These are phyloP conservation scores for Python bivittatus DNA, from an alignment of 2,113 vertebrate genomes.

Conservation along the genomic window DNA sequence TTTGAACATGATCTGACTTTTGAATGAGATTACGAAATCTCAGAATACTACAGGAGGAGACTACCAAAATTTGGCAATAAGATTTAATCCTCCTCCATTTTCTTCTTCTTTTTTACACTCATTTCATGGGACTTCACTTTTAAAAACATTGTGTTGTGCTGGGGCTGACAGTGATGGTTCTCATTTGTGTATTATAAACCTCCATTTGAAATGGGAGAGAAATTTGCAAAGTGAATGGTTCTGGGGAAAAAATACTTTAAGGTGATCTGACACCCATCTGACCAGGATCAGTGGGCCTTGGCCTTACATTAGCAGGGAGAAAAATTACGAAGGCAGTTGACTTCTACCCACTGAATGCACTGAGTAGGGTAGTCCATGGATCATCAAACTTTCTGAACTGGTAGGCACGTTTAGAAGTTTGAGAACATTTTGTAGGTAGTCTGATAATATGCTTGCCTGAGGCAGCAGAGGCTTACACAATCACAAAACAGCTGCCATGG, in stretches of 20 bases:
- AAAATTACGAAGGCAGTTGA: not conserved
- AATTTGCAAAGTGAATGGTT: not conserved
- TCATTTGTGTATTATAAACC: not conserved
- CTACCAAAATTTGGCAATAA: not conserved
- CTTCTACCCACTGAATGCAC: not conserved
- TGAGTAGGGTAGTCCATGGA: not conserved
- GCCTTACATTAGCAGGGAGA: not conserved
- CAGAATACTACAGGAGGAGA: not conserved
- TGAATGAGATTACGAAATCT: not conserved
- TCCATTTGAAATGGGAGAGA: not conserved
- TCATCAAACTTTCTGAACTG: not conserved
- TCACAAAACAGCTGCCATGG: too few relatives aligned
- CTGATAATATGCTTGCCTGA: too few relatives aligned
- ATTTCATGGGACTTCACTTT: not conserved
- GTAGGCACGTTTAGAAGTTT: not conserved
- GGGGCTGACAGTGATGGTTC: not conserved
- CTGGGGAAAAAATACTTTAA: not conserved
- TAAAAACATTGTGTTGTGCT: not conserved
- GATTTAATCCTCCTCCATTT: not conserved
- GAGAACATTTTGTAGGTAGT: not conserved
- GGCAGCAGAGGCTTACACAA: too few relatives aligned
- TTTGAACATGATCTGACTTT: not conserved
- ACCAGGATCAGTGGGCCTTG: not conserved
- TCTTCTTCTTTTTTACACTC: not conserved
- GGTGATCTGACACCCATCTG: not conserved